These are phyloP conservation scores for Dilophus febrilis DNA, from an alignment of 2,888 invertebrate species.

Conservation along the genomic window DNA sequence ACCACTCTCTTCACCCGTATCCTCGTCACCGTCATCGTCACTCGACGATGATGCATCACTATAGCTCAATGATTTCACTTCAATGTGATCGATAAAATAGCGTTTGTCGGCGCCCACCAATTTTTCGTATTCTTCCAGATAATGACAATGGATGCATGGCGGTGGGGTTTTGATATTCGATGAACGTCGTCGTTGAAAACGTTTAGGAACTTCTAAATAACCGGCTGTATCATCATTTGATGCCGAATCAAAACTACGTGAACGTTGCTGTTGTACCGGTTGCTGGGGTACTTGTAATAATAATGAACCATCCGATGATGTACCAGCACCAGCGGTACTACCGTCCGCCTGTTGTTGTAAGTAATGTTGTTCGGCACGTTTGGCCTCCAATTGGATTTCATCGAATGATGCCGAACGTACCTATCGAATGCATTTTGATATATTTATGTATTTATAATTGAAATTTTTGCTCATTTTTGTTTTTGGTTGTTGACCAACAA, in stretches of 20 bases:
- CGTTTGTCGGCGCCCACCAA: slow-evolving; percentile 29
- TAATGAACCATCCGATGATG: slow-evolving; percentile 20
- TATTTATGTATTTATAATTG: too few relatives aligned
- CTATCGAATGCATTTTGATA: slow-evolving; percentile 18
- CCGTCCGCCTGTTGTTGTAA: slow-evolving; percentile 13
- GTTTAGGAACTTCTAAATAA: slow-evolving; percentile 40
- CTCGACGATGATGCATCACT: slow-evolving; percentile 35
- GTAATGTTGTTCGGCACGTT: slow-evolving; percentile 30
- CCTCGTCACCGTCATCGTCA: slow-evolving; percentile 22
- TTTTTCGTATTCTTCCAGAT: slow-evolving; percentile 54
- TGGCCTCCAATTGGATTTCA: slow-evolving; percentile 68
- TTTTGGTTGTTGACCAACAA: too few relatives aligned
- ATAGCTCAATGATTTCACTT: slow-evolving; percentile 29
- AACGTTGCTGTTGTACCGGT: slow-evolving; percentile 40
- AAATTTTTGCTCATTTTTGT: too few relatives aligned
- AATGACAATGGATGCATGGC: slow-evolving; percentile 60
- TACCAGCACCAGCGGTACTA: too few relatives aligned
- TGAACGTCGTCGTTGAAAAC: slow-evolving; percentile 44
- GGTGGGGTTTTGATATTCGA: slow-evolving; percentile 47
- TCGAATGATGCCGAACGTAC: slow-evolving; percentile 81
- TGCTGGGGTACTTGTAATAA: slow-evolving; percentile 50
- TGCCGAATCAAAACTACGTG: slow-evolving; percentile 65
- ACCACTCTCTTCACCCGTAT: slow-evolving; percentile 31
- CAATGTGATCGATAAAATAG: slow-evolving; percentile 24
- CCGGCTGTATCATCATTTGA: slow-evolving; percentile 43